These are phyloP conservation scores for Brachypterus glaber DNA, from an alignment of 2,888 invertebrate species.

Conservation along the genomic window DNA sequence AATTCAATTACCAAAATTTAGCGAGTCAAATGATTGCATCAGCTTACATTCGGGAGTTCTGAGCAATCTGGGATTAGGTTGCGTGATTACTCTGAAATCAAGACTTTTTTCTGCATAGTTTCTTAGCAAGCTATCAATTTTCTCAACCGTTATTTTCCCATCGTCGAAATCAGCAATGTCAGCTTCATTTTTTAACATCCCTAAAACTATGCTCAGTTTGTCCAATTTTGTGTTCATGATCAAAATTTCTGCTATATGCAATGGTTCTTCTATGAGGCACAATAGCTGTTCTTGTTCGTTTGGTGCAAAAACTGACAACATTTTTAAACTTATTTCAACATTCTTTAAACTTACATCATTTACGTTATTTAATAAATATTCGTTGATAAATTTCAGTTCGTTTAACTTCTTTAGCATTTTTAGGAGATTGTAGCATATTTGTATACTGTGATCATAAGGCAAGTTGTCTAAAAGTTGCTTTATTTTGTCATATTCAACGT, in stretches of 20 bases:
- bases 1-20: conserved; percentile 46
- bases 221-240: conserved; percentile 79
- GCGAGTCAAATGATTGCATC: conserved; percentile 54
- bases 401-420: conserved; percentile 52
- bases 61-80: conserved; percentile 39
- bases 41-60: conserved; percentile 46
- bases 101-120: conserved; percentile 72
- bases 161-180: conserved; percentile 47
- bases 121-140: conserved; percentile 59
- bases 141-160: conserved; percentile 47
- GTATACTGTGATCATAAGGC: conserved; percentile 48
- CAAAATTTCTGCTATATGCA: conserved; percentile 73
- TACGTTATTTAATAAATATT: conserved; percentile 46
- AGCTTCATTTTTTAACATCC: conserved; percentile 44
- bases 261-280: conserved; percentile 57
- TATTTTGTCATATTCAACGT: conserved; percentile 40
- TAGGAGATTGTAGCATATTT: conserved; percentile 55
- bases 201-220: conserved; percentile 51
- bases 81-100: conserved; percentile 52
- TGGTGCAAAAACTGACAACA: conserved; percentile 51
- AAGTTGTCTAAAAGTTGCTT: conserved; percentile 51
- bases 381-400: conserved; percentile 54
- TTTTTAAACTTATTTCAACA: conserved; percentile 57
- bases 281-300: conserved; percentile 52
- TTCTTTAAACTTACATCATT: conserved; percentile 49